A percentile compares a stretch with the other conserved stretches of the same genome.
Evolutionary conservation across 2,797 vertebrate species (phyloP).

Genomic region (Rhinogobio ventralis): DNA sequence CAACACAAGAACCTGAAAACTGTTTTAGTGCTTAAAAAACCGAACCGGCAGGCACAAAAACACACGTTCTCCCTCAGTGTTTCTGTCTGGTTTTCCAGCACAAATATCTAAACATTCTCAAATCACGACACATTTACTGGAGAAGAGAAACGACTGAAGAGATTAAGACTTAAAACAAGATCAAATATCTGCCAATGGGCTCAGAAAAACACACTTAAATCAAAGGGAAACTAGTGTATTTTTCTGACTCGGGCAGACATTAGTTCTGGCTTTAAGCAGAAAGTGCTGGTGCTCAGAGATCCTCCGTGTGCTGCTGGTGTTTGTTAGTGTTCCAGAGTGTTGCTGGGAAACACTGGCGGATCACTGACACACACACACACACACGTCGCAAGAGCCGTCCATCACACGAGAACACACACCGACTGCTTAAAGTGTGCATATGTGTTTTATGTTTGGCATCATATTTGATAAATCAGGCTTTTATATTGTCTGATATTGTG

Average conservation of each 20-base stretch:
- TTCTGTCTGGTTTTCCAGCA: too few species aligned
- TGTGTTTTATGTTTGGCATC: background rate
- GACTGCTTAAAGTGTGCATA: background rate
- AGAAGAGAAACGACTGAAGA: background rate
- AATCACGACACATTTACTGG: background rate
- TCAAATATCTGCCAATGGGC: background rate
- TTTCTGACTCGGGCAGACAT: background rate
- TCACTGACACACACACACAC: background rate
- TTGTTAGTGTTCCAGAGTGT: background rate
- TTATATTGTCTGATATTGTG: too few species aligned
- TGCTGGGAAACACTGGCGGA: background rate
- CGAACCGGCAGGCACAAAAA: background rate
- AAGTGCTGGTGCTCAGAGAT: background rate
- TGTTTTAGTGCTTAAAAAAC: background rate
- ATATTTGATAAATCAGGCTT: too few species aligned
- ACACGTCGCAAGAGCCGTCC: too few species aligned
- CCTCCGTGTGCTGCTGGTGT: slow-evolving; percentile 6
- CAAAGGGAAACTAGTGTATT: background rate
- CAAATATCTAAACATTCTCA: too few species aligned
- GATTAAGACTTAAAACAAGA: background rate
- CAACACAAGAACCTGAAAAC: background rate
- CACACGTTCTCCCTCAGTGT: background rate
- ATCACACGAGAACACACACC: background rate
- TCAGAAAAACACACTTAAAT: too few species aligned
- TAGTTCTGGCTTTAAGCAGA: background rate